Evolutionary conservation across 1,140 invertebrate species (phyloP).

Genomic region (Hycleus cichorii): DNA sequence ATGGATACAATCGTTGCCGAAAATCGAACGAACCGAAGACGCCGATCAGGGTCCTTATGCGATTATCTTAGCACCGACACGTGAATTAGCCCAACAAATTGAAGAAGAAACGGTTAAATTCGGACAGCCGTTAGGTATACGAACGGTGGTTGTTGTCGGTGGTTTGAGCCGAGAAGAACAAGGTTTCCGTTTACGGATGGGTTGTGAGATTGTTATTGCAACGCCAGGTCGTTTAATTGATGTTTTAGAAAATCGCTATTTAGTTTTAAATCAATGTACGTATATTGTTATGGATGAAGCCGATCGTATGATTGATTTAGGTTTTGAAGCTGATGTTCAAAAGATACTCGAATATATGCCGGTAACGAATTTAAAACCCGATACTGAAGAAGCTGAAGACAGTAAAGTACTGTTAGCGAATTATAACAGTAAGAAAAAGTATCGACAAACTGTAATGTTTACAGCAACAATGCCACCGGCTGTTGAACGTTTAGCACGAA

Average conservation of each 20-base stretch:
- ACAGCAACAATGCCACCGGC: slow-evolving; percentile 99
- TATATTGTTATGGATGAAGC: slow-evolving; percentile 93
- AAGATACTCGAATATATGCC: slow-evolving; percentile 99
- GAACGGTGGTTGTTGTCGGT: slow-evolving; percentile 97
- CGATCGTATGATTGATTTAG: slow-evolving; percentile 99
- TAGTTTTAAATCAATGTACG: slow-evolving; percentile 93
- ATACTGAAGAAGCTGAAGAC: slow-evolving; percentile 97
- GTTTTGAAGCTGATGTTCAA: slow-evolving; percentile 97
- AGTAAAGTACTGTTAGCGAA: slow-evolving; percentile 80
- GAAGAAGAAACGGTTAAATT: slow-evolving; percentile 99
- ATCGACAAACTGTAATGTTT: slow-evolving; percentile 99
- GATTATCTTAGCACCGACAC: slow-evolving; percentile 96
- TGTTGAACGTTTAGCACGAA: slow-evolving; percentile 91
- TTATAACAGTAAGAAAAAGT: slow-evolving; percentile 97
- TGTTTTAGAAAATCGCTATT: slow-evolving; percentile 95
- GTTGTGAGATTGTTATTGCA: slow-evolving; percentile 99
- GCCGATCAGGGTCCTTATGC: slow-evolving; percentile 97
- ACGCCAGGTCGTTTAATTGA: slow-evolving; percentile 99
- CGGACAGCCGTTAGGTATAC: slow-evolving; percentile 87
- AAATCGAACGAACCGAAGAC: slow-evolving; percentile 87
- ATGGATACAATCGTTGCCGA: slow-evolving; percentile 97
- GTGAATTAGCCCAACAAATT: slow-evolving; percentile 99
- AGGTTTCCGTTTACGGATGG: slow-evolving; percentile 91
- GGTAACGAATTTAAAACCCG: slow-evolving; percentile 96
- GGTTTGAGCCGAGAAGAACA: slow-evolving; percentile 97